Percentiles rank a stretch among this genome's conserved stretches.
Conservation (phyloP, 35 echinoderm and acorn worm species). For the Holothuria glaberrima region DNA sequence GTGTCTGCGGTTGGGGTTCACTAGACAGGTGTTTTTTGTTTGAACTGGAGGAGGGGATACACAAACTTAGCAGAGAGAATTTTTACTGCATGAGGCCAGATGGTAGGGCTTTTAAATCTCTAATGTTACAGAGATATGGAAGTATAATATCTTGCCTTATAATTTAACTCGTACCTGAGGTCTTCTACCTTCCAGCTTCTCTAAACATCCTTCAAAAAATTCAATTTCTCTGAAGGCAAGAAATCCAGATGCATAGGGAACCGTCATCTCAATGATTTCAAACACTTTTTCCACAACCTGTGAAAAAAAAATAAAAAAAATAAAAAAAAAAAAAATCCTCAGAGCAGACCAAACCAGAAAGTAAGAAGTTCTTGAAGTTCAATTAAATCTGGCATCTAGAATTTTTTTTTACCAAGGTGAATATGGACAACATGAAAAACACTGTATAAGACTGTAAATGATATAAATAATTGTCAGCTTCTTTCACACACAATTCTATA, state of each 20-base stretch:
- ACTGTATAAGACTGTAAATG: too few species aligned
- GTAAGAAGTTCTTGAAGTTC: background rate
- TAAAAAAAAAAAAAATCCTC: background rate
- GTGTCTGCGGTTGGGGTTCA: too few species aligned
- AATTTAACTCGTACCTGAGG: constrained; percentile 95
- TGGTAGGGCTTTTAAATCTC: too few species aligned
- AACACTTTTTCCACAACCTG: constrained; percentile 76
- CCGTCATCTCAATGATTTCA: constrained; percentile 63
- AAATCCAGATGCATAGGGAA: constrained; percentile 91
- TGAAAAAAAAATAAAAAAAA: too few species aligned
- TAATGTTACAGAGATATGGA: too few species aligned
- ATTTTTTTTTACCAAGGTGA: background rate
- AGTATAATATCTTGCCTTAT: too few species aligned
- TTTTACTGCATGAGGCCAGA: too few species aligned
- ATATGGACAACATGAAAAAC: background rate
- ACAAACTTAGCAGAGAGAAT: too few species aligned
- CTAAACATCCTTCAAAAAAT: constrained; percentile 74
- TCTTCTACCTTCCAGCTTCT: constrained; percentile 43
- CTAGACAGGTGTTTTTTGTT: too few species aligned
- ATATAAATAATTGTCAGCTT: too few species aligned
- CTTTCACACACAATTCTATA: too few species aligned
- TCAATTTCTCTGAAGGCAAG: constrained; percentile 94
- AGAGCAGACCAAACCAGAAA: background rate
- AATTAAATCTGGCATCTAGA: background rate
- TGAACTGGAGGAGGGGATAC: too few species aligned